Conservation (phyloP, 2,888 invertebrate species). For the Hybos culiciformis region DNA sequence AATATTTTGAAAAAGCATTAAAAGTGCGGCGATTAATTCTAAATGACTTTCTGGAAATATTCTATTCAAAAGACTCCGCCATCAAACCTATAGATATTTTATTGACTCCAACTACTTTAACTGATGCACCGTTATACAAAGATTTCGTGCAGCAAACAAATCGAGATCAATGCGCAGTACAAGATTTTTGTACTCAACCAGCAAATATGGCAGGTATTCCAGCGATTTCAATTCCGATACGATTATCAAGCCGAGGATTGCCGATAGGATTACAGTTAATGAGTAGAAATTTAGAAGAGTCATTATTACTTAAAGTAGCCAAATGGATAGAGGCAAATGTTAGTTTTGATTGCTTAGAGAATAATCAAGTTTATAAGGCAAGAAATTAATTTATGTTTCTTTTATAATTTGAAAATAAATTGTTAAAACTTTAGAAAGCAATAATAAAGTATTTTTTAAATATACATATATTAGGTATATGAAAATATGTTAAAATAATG, state of each 20-base stretch:
- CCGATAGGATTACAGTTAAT: constrained; percentile 84
- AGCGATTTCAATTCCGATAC: constrained; percentile 73
- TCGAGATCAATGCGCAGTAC: constrained; percentile 71
- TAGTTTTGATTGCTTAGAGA: constrained; percentile 25
- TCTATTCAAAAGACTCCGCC: constrained; percentile 36
- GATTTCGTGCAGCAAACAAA: constrained; percentile 67
- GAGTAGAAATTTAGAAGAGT: constrained; percentile 65
- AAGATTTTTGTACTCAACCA: constrained; percentile 92
- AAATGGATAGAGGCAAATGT: constrained; percentile 67
- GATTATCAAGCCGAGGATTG: constrained; percentile 54
- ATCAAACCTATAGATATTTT: constrained; percentile 60
- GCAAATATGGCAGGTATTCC: constrained; percentile 96
- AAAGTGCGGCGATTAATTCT: constrained; percentile 77
- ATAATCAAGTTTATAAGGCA: constrained; percentile 20
- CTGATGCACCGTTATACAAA: constrained; percentile 68
- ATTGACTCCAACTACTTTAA: constrained; percentile 82
- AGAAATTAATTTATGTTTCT: constrained; percentile 11
- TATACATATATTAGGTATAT: too few species aligned
- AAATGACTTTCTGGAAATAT: constrained; percentile 71
- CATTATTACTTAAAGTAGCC: constrained; percentile 58
- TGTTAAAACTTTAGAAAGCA: too few species aligned
- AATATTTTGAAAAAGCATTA: constrained; percentile 81
- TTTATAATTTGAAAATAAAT: constrained; percentile 7
- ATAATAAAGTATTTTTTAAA: too few species aligned
- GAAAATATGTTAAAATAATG: too few species aligned